Base-by-base conservation (phyloP, 2,113 vertebrate species). In the Malurus elegans region DNA sequence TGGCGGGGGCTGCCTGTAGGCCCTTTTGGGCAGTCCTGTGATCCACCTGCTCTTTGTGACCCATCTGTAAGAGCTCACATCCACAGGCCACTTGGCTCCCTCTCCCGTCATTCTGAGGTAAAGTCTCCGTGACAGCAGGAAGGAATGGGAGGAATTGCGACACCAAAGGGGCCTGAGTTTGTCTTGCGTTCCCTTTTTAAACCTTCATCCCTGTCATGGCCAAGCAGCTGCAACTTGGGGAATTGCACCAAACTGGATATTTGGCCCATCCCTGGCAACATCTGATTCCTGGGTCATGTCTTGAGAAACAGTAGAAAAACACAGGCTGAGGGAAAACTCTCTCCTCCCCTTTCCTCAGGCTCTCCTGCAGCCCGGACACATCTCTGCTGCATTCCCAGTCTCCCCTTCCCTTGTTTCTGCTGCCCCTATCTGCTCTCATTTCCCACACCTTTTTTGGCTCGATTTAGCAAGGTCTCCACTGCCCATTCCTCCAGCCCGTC, bases 1-100 rank as follows among this genome's bases (percentile, higher is more conserved):
- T 23, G 10, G 58, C 42, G 9, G 8, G 13, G 12, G 2, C 26
- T 0, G 0, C 14, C 53, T 25, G 25, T 17, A 75, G 45, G 12
- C 8, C 23, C 23, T 54, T 51, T 44, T 26, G 62, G 32, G 44
- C 62, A 53, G 45, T 9, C 38, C 26, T 18, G 9, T 32, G 51
- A 18, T 25, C 60, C 44, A 26, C 36, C 17, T 8, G 6, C 8
- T 51, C 36, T 1, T 1, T 32, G 21, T 60, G 45, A 76, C 18
- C 45, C 0, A 0, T 23, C 23, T 38, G 53, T n/a, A 24, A 60
- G 32, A 66, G n/a, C 61, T 67, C 10, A 38, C 67, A 69, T 25
- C 13, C 53, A 29, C 38, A 67, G 38, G 23, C 28, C 15, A 44
- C 32, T 73, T 72, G 10, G 6, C 28, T 23, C 8, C 3, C 1